Evolutionary conservation across 2,888 invertebrate species (phyloP), one percentile per base, ranked within the genome.

Genomic region (Stegana nigrithorax): DNA sequence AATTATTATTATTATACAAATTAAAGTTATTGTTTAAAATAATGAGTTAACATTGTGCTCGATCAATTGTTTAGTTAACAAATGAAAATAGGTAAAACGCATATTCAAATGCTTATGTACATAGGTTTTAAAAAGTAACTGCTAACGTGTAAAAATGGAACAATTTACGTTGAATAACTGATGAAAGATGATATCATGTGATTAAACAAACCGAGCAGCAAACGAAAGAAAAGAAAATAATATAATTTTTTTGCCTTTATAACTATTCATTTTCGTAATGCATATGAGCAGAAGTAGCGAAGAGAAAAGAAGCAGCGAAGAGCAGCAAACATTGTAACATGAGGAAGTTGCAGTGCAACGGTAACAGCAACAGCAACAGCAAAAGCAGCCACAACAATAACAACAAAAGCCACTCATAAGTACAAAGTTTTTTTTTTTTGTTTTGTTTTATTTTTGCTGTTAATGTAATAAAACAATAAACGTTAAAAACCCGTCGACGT

Each of bases 331-430:
- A 39, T 32, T 55, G 53, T 55, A 55, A 50, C 50, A 59, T 59
- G 59, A 59, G 59, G 59, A 59, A 59, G 50, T 59, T 19, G 50
- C 50, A 59, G 5, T 36, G 59, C 47, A 50, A 45, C 58, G 29
- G 21, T 47, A n/a, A 14, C 14, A 59, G 47, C 4, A n/a, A 26
- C 10, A 55, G 21, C 29, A 29, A 53, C 8, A 27, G 4, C 27
- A 53, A 29, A 21, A 55, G 19, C 12, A 55, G 25, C 25, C 10
- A 32, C n/a, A 36, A 12, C 36, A 21, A 6, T 21, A 55, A 26
- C 14, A 55, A 27, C 17, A 27, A 51, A 55, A 55, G n/a, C n/a
- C n/a, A n/a, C n/a, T n/a, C n/a, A n/a, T n/a, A n/a, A n/a, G n/a
- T n/a, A n/a, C n/a, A n/a, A n/a, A n/a, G n/a, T n/a, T n/a, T n/a